Percentiles rank a stretch among this genome's conserved stretches.
Conservation (phyloP, 1,140 invertebrate genomes). For the Drosophila simulans region DNA sequence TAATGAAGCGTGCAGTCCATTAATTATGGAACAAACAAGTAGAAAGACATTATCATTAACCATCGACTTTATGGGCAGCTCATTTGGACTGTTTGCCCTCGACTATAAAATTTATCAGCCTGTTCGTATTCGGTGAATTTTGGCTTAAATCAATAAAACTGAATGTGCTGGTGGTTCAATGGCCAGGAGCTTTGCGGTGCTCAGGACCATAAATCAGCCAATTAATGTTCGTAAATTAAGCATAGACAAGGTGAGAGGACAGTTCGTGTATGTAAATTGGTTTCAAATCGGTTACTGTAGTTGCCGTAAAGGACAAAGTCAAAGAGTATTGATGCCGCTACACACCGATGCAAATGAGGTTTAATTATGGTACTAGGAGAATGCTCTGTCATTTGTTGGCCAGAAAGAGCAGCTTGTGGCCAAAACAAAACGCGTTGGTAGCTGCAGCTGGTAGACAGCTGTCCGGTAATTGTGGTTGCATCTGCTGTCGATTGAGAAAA, state of each 20-base stretch:
- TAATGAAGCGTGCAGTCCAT: constrained; percentile 29
- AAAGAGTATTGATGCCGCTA: neutral
- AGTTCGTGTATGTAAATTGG: constrained; percentile 20
- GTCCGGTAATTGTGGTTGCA: constrained; percentile 62
- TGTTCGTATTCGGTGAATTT: constrained; percentile 35
- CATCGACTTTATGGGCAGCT: constrained; percentile 31
- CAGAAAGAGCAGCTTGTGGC: constrained; percentile 3
- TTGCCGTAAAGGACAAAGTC: neutral
- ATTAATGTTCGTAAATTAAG: constrained; percentile 64
- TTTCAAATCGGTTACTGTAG: constrained; percentile 2
- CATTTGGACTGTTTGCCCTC: constrained; percentile 30
- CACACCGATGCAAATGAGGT: neutral
- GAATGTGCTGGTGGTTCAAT: constrained; percentile 50
- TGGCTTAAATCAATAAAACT: constrained; percentile 57
- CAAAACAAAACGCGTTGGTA: constrained; percentile 15
- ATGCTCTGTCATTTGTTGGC: constrained; percentile 27
- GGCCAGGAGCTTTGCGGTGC: constrained; percentile 9
- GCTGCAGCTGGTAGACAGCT: constrained; percentile 60
- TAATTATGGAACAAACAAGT: constrained; percentile 43
- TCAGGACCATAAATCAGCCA: constrained; percentile 57
- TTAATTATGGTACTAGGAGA: constrained; percentile 20
- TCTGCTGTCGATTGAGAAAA: constrained; percentile 70
- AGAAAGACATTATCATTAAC: constrained; percentile 31
- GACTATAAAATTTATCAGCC: constrained; percentile 38
- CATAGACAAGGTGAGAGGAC: constrained; percentile 4